Evolutionary conservation across 53 echinoderm and acorn worm genomes (phyloP).

Genomic region (Hippasteria phrygiana): DNA sequence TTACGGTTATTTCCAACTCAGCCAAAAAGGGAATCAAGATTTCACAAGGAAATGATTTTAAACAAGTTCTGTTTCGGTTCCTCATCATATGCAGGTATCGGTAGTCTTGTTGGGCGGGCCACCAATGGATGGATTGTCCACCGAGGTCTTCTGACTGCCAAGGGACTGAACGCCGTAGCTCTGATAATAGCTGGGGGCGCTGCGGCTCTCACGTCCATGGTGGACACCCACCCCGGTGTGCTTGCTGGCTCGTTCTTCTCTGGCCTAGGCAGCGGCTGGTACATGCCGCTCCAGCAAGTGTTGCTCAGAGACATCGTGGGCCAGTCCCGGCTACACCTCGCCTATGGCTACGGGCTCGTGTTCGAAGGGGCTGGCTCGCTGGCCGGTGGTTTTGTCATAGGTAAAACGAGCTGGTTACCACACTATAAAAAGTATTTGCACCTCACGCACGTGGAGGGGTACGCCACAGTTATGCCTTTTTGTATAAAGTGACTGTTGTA

Average conservation of each 20-base stretch:
- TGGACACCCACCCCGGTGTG: neutral
- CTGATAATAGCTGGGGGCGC: slow-evolving; percentile 28
- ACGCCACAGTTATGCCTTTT: no score
- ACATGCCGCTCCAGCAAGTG: slow-evolving; percentile 52
- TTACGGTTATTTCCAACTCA: no score
- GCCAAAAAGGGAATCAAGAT: no score
- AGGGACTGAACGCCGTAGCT: slow-evolving; percentile 13
- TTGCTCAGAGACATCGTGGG: slow-evolving; percentile 50
- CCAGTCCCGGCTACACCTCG: slow-evolving; percentile 24
- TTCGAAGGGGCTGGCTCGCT: slow-evolving; percentile 54
- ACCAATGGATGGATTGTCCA: slow-evolving; percentile 30
- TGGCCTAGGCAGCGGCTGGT: slow-evolving; percentile 58
- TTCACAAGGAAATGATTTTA: no score
- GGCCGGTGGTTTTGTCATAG: slow-evolving; percentile 43
- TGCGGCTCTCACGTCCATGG: slow-evolving; percentile 3
- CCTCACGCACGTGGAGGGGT: no score
- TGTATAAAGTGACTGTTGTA: no score
- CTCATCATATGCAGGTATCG: slow-evolving; percentile 9
- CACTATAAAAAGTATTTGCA: no score
- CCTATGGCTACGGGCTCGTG: slow-evolving; percentile 49
- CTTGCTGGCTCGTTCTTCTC: slow-evolving; percentile 14
- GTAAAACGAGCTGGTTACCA: neutral
- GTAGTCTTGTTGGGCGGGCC: slow-evolving; percentile 44
- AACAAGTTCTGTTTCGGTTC: neutral
- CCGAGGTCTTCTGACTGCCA: slow-evolving; percentile 8